phyloP scores from a whole-genome alignment of 2,113 vertebrate genomes.

The Ahaetulla prasina region DNA sequence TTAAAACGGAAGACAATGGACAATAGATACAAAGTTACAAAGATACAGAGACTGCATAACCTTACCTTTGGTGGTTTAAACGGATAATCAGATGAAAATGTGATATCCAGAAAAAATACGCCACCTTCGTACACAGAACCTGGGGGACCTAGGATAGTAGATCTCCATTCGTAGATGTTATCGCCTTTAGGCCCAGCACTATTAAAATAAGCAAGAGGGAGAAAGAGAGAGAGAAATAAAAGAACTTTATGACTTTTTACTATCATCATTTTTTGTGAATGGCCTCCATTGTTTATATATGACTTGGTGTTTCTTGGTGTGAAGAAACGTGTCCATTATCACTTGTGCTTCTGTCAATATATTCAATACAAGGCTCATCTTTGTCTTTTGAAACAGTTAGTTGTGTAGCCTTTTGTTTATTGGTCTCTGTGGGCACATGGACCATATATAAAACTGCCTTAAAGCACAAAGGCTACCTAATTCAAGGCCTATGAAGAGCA shows the following conservation, averaged over 20 bases:
- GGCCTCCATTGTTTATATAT: not conserved
- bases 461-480: not conserved
- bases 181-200: conserved; percentile 95
- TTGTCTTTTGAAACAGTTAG: not conserved
- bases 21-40: conserved; percentile 34
- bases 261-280: not conserved
- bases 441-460: not conserved
- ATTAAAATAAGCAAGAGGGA: conserved; percentile 41
- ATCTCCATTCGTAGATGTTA: conserved; percentile 98
- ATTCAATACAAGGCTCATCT: not conserved
- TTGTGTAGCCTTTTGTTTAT: conserved; percentile 4
- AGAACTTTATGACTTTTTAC: conserved; percentile 5
- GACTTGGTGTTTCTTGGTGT: not conserved
- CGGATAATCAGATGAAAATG: conserved; percentile 96
- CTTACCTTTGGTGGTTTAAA: conserved; percentile 98
- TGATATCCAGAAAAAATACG: conserved; percentile 96
- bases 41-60: conserved; percentile 38
- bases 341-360: not conserved
- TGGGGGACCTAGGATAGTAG: conserved; percentile 94
- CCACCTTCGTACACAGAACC: conserved; percentile 96
- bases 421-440: not conserved
- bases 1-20: not conserved
- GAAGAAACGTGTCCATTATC: not conserved
- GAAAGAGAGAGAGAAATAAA: conserved; percentile 35
- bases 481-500: not conserved